These are phyloP conservation scores for Ceratothoa steindachneri DNA, from an alignment of 2,888 invertebrate genomes.

Conservation along the genomic window DNA sequence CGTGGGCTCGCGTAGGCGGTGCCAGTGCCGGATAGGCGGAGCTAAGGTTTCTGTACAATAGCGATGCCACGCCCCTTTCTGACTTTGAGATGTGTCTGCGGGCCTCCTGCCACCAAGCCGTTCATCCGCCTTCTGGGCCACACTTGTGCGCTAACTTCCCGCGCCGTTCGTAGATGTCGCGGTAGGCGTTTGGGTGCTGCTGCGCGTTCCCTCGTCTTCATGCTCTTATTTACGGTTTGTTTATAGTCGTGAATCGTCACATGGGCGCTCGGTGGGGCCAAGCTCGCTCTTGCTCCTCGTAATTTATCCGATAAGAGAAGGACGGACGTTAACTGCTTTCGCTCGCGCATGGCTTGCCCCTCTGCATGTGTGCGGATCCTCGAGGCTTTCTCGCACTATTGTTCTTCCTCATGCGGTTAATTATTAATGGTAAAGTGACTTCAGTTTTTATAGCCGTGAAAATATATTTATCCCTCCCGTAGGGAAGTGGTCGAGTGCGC, in stretches of 20 bases:
- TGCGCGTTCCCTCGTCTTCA: slow-evolving; percentile 43
- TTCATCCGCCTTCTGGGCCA: slow-evolving; percentile 31
- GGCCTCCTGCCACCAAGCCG: slow-evolving; percentile 34
- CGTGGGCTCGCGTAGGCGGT: slow-evolving; percentile 26
- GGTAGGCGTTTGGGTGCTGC: slow-evolving; percentile 41
- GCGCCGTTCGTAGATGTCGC: slow-evolving; percentile 45
- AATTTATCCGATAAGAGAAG: slow-evolving; percentile 46
- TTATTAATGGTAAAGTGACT: slow-evolving; percentile 2
- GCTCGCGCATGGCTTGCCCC: slow-evolving; percentile 8
- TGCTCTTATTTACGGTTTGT: slow-evolving; percentile 48
- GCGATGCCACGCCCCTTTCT: slow-evolving; percentile 26
- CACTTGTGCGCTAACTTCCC: slow-evolving; percentile 42
- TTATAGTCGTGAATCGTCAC: slow-evolving; percentile 48
- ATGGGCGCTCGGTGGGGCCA: slow-evolving; percentile 48
- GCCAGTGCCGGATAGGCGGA: slow-evolving; percentile 40
- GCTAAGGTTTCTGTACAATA: slow-evolving; percentile 24
- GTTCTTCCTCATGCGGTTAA: slow-evolving; percentile 1
- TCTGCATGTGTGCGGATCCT: neutral
- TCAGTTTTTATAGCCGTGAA: neutral
- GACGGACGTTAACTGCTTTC: slow-evolving; percentile 4
- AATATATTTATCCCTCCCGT: neutral
- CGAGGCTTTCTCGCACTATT: neutral
- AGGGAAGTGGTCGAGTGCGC: neutral
- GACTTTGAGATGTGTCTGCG: slow-evolving; percentile 31
- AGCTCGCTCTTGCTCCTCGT: slow-evolving; percentile 46